These are phyloP conservation scores for Torymus auratus DNA, from an alignment of 2,888 invertebrate genomes.

Conservation along the genomic window DNA sequence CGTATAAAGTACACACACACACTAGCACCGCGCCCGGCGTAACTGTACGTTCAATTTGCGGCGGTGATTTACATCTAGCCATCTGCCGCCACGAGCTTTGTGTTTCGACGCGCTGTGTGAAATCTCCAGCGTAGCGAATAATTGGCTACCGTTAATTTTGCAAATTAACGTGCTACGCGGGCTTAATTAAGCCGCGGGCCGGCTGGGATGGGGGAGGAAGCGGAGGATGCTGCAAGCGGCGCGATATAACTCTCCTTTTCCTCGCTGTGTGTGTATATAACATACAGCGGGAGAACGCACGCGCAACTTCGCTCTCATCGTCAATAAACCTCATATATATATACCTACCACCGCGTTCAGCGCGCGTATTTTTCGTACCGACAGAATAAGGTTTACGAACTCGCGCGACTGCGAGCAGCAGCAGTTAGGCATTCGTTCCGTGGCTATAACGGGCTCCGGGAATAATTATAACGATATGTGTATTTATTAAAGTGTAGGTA, in stretches of 20 bases:
- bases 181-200: slow-evolving; percentile 43
- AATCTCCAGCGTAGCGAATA: slow-evolving; percentile 62
- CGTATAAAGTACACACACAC: background rate
- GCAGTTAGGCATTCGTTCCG: slow-evolving; percentile 16
- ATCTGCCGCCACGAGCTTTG: slow-evolving; percentile 60
- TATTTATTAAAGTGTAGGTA: slow-evolving; percentile 41
- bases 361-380: slow-evolving; percentile 5
- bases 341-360: background rate
- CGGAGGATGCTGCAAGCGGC: background rate
- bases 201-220: background rate
- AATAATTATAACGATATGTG: slow-evolving; percentile 37
- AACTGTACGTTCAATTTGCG: slow-evolving; percentile 58
- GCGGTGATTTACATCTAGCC: slow-evolving; percentile 60
- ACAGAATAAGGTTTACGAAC: slow-evolving; percentile 37
- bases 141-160: slow-evolving; percentile 66
- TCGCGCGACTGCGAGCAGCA: background rate
- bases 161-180: slow-evolving; percentile 64
- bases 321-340: slow-evolving; percentile 1
- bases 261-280: background rate
- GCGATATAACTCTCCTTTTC: slow-evolving; percentile 26
- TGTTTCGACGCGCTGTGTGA: slow-evolving; percentile 60
- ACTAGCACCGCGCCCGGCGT: slow-evolving; percentile 16
- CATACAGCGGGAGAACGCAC: background rate
- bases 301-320: background rate
- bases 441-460: slow-evolving; percentile 10